Percentiles rank a stretch among this genome's conserved stretches.
phyloP scores from a whole-genome alignment of 2,797 vertebrate genomes.

The Paramormyrops hopkinsi region DNA sequence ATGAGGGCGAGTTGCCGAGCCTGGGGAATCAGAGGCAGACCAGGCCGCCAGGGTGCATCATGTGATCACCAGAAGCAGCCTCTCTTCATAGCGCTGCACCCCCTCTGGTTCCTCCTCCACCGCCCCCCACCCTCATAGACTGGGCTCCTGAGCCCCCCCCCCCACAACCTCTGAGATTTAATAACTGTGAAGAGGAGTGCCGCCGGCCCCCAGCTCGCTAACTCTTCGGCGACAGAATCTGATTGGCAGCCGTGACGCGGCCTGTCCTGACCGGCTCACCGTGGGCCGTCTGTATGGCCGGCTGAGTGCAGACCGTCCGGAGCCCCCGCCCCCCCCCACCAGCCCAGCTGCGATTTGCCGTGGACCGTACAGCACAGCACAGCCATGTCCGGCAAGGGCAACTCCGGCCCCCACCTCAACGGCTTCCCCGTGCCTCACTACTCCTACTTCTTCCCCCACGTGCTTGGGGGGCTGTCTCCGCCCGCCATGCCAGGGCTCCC shows the following conservation, averaged over 20 bases:
- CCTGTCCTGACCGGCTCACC: not conserved
- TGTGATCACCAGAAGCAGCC: conserved; percentile 5
- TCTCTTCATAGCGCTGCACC: not conserved
- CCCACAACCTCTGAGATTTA: not conserved
- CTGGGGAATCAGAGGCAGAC: not conserved
- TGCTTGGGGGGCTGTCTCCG: conserved; percentile 85
- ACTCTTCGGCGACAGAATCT: not conserved
- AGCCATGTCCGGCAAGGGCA: conserved; percentile 91
- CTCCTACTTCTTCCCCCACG: conserved; percentile 92
- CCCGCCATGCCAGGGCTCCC: conserved; percentile 78
- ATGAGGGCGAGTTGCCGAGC: not conserved
- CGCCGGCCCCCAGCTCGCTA: not conserved
- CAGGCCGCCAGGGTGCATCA: not conserved
- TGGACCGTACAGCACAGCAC: conserved; percentile 37
- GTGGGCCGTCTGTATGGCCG: conserved; percentile 44
- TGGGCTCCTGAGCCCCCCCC: not conserved
- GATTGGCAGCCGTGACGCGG: not conserved
- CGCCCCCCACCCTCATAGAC: not conserved
- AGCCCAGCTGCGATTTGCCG: not conserved
- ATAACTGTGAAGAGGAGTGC: not conserved
- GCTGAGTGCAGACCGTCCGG: conserved; percentile 36
- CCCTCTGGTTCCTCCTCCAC: not conserved
- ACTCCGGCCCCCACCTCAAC: conserved; percentile 81
- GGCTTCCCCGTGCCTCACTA: conserved; percentile 88
- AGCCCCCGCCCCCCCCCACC: not conserved